These are phyloP conservation scores for Cremastinae sp. DNA, from an alignment of 2,888 invertebrate genomes.

Conservation along the genomic window DNA sequence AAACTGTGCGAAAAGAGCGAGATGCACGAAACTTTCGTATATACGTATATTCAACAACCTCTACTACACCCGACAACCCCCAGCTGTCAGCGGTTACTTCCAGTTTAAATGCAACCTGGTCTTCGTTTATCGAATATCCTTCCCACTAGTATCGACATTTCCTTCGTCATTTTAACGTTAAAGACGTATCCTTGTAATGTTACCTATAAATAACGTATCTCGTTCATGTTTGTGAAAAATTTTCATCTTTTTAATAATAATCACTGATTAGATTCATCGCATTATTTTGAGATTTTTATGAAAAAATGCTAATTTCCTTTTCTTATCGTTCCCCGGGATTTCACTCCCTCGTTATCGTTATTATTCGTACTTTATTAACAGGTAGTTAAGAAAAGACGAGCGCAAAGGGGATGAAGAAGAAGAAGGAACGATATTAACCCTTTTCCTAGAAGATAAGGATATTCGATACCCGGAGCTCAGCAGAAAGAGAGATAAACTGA, in stretches of 20 bases:
- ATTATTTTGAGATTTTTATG: no score
- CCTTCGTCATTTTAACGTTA: not conserved
- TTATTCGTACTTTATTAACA: conserved; percentile 48
- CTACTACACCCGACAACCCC: conserved; percentile 19
- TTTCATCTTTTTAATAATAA: no score
- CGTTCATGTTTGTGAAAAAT: no score
- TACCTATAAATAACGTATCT: no score
- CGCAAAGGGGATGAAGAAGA: not conserved
- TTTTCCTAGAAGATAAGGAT: conserved; percentile 37
- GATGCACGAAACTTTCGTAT: conserved; percentile 37
- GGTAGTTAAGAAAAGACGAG: not conserved
- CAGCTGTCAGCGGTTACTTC: conserved; percentile 58
- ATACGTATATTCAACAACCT: not conserved
- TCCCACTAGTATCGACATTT: conserved; percentile 15
- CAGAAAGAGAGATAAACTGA: conserved; percentile 63
- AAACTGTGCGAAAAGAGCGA: conserved; percentile 29
- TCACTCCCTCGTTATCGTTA: conserved; percentile 26
- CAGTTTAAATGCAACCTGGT: conserved; percentile 38
- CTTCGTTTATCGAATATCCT: conserved; percentile 32
- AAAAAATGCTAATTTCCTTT: not conserved
- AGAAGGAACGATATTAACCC: conserved; percentile 37
- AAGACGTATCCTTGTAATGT: no score
- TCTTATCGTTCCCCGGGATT: not conserved
- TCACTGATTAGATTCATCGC: no score
- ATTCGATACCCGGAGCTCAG: conserved; percentile 39